phyloP scores from a whole-genome alignment of 2,888 invertebrate species.

The Cataglyphis cursor region DNA sequence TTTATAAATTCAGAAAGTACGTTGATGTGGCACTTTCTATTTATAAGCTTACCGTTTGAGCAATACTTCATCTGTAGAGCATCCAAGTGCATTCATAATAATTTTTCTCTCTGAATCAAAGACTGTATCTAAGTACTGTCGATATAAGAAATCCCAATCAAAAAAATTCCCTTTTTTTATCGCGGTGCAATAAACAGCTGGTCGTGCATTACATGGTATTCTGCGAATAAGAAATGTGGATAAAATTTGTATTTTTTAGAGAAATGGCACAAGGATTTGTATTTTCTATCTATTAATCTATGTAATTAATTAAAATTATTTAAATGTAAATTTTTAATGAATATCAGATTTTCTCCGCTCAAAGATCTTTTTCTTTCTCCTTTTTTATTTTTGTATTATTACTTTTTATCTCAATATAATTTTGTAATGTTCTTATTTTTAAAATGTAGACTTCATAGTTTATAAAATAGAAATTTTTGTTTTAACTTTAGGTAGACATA shows the following conservation, averaged over 20 bases:
- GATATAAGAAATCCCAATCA: slow-evolving; percentile 91
- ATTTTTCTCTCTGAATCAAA: slow-evolving; percentile 88
- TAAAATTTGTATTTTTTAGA: not conserved
- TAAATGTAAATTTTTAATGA: not conserved
- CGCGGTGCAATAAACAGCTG: slow-evolving; percentile 90
- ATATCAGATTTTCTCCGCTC: not conserved
- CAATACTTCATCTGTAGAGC: slow-evolving; percentile 85
- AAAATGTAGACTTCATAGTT: not conserved
- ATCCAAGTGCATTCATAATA: slow-evolving; percentile 88
- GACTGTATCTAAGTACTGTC: slow-evolving; percentile 88
- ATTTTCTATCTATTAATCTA: not conserved
- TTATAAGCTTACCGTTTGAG: slow-evolving; percentile 84
- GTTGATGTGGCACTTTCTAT: not conserved
- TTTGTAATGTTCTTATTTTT: not conserved
- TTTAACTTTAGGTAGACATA: not conserved
- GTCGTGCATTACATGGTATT: slow-evolving; percentile 90
- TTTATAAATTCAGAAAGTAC: not conserved
- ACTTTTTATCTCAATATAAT: not conserved
- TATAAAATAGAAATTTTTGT: not conserved
- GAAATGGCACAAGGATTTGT: not conserved
- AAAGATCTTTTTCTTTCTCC: not conserved
- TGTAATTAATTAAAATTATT: not conserved
- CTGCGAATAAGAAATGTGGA: slow-evolving; percentile 78
- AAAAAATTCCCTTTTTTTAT: slow-evolving; percentile 89
- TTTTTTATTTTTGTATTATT: not conserved